A percentile compares a stretch with the other conserved stretches of the same genome.
phyloP scores from a whole-genome alignment of 2,113 vertebrate species.

The Strigops habroptila region DNA sequence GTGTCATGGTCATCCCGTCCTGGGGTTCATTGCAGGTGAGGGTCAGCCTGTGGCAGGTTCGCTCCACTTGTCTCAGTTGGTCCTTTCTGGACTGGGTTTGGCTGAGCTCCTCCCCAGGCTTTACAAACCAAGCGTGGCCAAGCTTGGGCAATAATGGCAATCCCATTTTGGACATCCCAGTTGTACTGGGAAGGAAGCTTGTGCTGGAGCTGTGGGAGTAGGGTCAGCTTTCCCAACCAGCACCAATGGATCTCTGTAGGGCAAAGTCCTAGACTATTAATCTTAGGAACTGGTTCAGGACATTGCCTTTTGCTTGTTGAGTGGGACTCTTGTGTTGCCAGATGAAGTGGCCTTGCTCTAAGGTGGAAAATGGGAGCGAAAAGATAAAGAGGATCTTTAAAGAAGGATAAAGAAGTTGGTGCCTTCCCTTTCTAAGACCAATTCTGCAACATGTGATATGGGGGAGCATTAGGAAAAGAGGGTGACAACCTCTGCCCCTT shows the following conservation, averaged over 20 bases:
- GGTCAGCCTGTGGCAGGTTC: not conserved
- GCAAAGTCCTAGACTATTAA: not conserved
- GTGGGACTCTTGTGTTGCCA: not conserved
- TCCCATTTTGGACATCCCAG: not conserved
- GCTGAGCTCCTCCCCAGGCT: not conserved
- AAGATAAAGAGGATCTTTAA: not conserved
- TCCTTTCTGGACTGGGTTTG: not conserved
- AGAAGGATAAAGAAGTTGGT: not conserved
- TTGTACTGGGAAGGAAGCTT: not conserved
- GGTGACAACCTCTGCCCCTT: not conserved
- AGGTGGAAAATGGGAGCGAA: not conserved
- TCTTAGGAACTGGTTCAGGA: not conserved
- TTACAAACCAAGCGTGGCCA: not conserved
- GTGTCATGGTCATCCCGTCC: too few relatives aligned
- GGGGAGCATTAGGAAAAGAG: not conserved
- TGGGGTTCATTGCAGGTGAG: not conserved
- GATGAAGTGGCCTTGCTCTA: not conserved
- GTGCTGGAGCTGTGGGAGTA: not conserved
- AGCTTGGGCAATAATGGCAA: fast-evolving
- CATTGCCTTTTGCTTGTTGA: not conserved
- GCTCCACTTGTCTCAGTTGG: fast-evolving
- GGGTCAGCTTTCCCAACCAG: not conserved
- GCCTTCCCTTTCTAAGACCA: not conserved
- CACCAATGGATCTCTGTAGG: not conserved
- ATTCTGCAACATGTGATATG: fast-evolving